phyloP scores from a whole-genome alignment of 2,888 invertebrate genomes.

The Lasioglossum pauxillum region DNA sequence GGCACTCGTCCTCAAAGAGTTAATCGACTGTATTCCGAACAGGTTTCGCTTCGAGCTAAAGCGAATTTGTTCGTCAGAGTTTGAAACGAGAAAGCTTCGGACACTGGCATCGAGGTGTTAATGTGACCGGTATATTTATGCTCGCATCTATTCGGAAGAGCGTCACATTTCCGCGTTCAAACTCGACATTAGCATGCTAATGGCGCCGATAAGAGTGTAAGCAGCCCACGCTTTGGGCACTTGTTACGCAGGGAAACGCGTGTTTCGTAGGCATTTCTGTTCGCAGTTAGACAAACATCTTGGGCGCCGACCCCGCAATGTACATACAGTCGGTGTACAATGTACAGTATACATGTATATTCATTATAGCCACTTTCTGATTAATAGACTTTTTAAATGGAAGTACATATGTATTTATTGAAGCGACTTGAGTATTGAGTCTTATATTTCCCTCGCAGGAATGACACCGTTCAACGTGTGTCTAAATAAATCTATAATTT shows the following conservation, averaged over 20 bases:
- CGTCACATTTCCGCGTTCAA: conserved; percentile 23
- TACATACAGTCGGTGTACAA: neutral
- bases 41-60: neutral
- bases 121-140: neutral
- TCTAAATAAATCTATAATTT: no score
- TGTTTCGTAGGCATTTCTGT: conserved; percentile 32
- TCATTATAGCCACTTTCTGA: no score
- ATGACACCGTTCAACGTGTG: no score
- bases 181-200: conserved; percentile 60
- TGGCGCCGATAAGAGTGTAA: conserved; percentile 35
- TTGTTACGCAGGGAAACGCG: conserved; percentile 30
- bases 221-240: conserved; percentile 40
- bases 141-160: neutral
- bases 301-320: conserved; percentile 46
- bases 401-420: no score
- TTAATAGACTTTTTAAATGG: no score
- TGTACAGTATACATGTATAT: no score
- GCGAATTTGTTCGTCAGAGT: neutral
- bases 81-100: neutral
- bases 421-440: no score
- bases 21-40: neutral
- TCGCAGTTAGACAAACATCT: conserved; percentile 40
- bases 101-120: neutral
- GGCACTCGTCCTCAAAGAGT: neutral
- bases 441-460: no score